phyloP scores from a whole-genome alignment of 2,113 vertebrate species.

The Isurus oxyrinchus region DNA sequence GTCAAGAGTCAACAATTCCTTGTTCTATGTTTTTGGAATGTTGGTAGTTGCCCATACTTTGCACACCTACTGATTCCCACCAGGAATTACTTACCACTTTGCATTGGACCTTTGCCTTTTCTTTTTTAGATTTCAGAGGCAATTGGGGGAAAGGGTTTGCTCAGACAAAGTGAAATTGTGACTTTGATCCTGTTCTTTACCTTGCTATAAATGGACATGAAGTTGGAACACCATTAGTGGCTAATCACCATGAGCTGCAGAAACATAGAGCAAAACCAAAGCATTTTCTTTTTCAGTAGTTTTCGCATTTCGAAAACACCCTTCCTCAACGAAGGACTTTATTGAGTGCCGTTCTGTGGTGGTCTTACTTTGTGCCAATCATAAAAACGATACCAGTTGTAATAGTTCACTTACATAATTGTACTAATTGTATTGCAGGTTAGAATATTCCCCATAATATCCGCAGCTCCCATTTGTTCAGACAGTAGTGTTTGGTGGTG shows the following conservation, averaged over 20 bases:
- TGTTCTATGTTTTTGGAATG: neutral
- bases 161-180: too few relatives aligned
- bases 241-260: neutral
- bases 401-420: neutral
- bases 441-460: too few relatives aligned
- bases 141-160: neutral
- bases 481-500: neutral
- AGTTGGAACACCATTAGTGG: too few relatives aligned
- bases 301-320: too few relatives aligned
- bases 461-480: too few relatives aligned
- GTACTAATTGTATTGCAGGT: too few relatives aligned
- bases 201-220: neutral
- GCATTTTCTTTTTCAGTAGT: too few relatives aligned
- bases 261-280: neutral
- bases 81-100: neutral
- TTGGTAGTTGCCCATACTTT: neutral
- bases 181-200: neutral
- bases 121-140: neutral
- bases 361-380: neutral
- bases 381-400: neutral
- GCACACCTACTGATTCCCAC: neutral
- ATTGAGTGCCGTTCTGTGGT: too few relatives aligned
- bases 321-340: too few relatives aligned
- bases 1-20: neutral
- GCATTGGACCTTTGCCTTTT: neutral